These are phyloP conservation scores for Anniella stebbinsi DNA, from an alignment of 2,797 vertebrate species.

Conservation along the genomic window DNA sequence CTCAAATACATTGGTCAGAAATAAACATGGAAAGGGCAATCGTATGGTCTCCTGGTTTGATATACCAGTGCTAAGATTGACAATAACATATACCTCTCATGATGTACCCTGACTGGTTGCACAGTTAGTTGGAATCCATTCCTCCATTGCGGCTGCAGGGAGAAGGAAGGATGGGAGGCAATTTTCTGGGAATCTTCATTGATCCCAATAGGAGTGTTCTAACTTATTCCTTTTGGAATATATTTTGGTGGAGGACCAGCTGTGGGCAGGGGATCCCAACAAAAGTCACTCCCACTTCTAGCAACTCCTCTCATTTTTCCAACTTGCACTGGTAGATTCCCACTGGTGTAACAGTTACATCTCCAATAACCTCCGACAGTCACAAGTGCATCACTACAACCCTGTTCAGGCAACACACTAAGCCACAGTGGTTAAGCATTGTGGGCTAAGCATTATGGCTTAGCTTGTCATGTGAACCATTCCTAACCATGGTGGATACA, in stretches of 20 bases:
- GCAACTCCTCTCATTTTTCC: not conserved
- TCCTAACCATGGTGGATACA: too few species aligned
- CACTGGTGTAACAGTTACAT: not conserved
- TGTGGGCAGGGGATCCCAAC: not conserved
- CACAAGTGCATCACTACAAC: not conserved
- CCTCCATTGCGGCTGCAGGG: not conserved
- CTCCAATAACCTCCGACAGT: not conserved
- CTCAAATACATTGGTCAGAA: constrained; percentile 50
- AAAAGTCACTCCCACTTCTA: not conserved
- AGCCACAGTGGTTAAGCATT: too few species aligned
- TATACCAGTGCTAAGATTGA: not conserved
- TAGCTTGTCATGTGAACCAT: too few species aligned
- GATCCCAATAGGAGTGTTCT: not conserved
- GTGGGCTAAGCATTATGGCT: too few species aligned
- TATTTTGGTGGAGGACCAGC: not conserved
- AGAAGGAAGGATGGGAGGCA: not conserved
- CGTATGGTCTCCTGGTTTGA: not conserved
- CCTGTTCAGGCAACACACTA: too few species aligned
- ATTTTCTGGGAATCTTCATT: not conserved
- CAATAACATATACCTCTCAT: too few species aligned
- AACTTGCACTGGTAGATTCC: not conserved
- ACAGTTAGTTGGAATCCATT: not conserved
- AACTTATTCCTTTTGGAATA: not conserved
- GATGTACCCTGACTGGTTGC: not conserved
- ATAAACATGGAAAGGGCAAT: not conserved